Base-by-base conservation (phyloP, 2,797 vertebrate genomes). In the Sebastes trivittatus region DNA sequence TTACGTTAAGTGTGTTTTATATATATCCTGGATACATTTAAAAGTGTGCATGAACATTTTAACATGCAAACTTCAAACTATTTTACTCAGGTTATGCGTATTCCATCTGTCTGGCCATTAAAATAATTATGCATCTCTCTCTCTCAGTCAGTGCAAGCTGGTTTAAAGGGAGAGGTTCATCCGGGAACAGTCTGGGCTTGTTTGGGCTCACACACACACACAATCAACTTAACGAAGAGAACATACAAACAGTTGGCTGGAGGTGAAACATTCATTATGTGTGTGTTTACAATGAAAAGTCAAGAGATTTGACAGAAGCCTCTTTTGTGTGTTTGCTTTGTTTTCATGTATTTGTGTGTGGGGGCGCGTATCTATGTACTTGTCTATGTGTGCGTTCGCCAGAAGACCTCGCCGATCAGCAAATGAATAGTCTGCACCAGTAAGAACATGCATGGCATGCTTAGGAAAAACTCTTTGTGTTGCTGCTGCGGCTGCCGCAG, bases 381-480 rank as follows among this genome's bases (percentile, higher is more conserved):
- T 76, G 32, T 70, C 23, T 27, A 4, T 69, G 65, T 78, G 81
- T 86, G 89, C 77, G 82, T 89, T 84, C 78, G 65, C 42, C 20
- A 62, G 77, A 70, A 80, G 38, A 87, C 29, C 61, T 81, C 65
- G 65, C 42, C 18, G 3, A 74, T 90, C 13, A 81, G 70, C n/a
- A 20, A 69, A 77, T 77, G 80, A 86, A 85, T 75, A 74, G 81
- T 64, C 85, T 20, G 67, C 78, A 80, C 93, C 91, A 92, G 94
- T 93, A 89, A 86, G 80, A 93, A 95, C 94, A 92, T 76, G 94
- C 83, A 91, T 20, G 61, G 85, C 84, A 92, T 95, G 78, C 79
- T 93, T 90, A 30, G 29, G 29, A 71, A 67, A 62, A 87, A 75
- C 73, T 84, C 32, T 71, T 69, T 88, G 75, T 88, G 20, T 79